Conservation (phyloP, 2,888 invertebrate species). For the Lepeophtheirus nordmannii region DNA sequence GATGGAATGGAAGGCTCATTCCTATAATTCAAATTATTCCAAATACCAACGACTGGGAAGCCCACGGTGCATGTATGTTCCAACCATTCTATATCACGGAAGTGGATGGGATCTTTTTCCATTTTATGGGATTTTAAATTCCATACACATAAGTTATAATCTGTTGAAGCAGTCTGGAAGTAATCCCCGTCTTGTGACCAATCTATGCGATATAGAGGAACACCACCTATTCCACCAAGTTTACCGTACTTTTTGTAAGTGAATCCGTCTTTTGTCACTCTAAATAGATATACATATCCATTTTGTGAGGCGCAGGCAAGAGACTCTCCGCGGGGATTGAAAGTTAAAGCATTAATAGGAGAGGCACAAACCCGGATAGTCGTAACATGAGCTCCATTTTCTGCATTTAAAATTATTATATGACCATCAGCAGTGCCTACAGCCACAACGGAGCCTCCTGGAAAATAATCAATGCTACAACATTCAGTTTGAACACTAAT, state of each 20-base stretch:
- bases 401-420: conserved; percentile 65
- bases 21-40: conserved; percentile 77
- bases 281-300: conserved; percentile 63
- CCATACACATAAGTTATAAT: conserved; percentile 78
- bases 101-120: conserved; percentile 70
- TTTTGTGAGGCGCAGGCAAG: conserved; percentile 81
- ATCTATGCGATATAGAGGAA: conserved; percentile 55
- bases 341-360: conserved; percentile 66
- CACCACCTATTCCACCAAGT: conserved; percentile 66
- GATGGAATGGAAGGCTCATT: conserved; percentile 58
- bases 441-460: conserved; percentile 67
- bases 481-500: conserved; percentile 65
- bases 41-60: conserved; percentile 67
- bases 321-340: conserved; percentile 72
- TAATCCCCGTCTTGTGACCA: conserved; percentile 63
- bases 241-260: conserved; percentile 77
- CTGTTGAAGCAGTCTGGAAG: conserved; percentile 72
- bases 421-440: conserved; percentile 81
- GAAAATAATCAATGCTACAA: conserved; percentile 69
- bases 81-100: conserved; percentile 80
- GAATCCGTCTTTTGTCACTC: conserved; percentile 72
- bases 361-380: conserved; percentile 73
- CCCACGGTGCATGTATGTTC: conserved; percentile 73
- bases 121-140: conserved; percentile 71
- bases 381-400: conserved; percentile 66